These are phyloP conservation scores for Thryonomys swinderianus DNA, from an alignment of 2,113 vertebrate species.

Conservation along the genomic window DNA sequence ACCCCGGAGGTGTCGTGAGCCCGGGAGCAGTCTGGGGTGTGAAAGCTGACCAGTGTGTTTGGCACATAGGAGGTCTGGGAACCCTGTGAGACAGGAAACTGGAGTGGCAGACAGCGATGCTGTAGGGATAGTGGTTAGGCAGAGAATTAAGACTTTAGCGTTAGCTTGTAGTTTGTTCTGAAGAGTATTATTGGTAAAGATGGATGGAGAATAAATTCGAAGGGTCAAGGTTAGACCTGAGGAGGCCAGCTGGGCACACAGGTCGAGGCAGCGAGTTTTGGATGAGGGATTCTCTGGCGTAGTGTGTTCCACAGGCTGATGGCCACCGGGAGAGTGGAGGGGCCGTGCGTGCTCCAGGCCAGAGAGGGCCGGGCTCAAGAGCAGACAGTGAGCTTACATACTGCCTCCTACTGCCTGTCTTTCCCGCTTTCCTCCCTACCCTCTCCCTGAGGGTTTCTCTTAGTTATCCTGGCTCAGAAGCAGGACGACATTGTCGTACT, in stretches of 20 bases:
- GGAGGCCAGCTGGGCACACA: neutral
- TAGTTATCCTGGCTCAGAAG: neutral
- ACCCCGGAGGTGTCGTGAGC: neutral
- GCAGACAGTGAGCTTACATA: rapidly evolving
- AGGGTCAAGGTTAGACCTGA: neutral
- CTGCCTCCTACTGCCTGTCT: neutral
- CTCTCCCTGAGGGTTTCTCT: neutral
- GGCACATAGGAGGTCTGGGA: neutral
- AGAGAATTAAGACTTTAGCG: neutral
- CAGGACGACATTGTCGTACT: neutral
- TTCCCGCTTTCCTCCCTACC: neutral
- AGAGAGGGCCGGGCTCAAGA: neutral
- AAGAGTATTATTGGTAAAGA: neutral
- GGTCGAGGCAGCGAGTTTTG: neutral
- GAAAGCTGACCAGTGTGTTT: neutral
- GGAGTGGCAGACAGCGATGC: neutral
- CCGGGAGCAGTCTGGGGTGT: neutral
- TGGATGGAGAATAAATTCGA: neutral
- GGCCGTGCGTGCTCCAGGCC: neutral
- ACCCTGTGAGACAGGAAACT: neutral
- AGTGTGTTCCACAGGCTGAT: neutral
- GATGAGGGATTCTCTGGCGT: rapidly evolving
- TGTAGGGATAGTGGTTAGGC: neutral
- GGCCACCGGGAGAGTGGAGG: too few species aligned
- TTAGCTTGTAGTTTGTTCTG: neutral